A percentile compares a stretch with the other conserved stretches of the same genome.
Evolutionary conservation across 1,140 invertebrate species (phyloP).

Genomic region (Drosophila kohkoa): DNA sequence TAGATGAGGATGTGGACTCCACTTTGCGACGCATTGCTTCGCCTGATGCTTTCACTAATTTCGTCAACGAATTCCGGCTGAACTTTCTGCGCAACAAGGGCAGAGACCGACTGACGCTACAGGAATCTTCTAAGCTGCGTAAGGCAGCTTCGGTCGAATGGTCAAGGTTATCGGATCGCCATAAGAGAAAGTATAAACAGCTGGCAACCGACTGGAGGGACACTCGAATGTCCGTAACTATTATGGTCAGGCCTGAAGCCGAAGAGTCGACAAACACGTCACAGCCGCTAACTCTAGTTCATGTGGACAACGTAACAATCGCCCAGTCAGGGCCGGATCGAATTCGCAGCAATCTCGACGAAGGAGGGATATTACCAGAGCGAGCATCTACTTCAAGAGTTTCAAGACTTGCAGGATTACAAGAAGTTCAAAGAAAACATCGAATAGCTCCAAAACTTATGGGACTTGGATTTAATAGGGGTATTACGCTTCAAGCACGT

Average conservation of each 20-base stretch:
- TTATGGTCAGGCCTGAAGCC: not conserved
- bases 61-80: not conserved
- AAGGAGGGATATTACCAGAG: too few species aligned
- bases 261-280: too few species aligned
- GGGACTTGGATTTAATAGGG: too few species aligned
- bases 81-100: not conserved
- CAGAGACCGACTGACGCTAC: not conserved
- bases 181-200: not conserved
- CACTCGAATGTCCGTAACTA: not conserved
- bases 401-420: too few species aligned
- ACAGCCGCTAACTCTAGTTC: too few species aligned
- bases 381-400: too few species aligned
- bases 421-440: too few species aligned
- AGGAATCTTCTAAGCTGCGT: not conserved
- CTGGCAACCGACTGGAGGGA: not conserved
- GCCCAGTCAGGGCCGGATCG: too few species aligned
- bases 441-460: too few species aligned
- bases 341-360: too few species aligned
- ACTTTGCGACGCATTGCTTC: not conserved
- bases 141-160: not conserved
- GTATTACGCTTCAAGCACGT: too few species aligned
- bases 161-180: not conserved
- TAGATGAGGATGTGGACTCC: not conserved
- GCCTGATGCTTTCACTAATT: not conserved
- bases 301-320: too few species aligned